phyloP scores from a whole-genome alignment of 2,888 invertebrate species.

The Lasioglossum calceatum region DNA sequence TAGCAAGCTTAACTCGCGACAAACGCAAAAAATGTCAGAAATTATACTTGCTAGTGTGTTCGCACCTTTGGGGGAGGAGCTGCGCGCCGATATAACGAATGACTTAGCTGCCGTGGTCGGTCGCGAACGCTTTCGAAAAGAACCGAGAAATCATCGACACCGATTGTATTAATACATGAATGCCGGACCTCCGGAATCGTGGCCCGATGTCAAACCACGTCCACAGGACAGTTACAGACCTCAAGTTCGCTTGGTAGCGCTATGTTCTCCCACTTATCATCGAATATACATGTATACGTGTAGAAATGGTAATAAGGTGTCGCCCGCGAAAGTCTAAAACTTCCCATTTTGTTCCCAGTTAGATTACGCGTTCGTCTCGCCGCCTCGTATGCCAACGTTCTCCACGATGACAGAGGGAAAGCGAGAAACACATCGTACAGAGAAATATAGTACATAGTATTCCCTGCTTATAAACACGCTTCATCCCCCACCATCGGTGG shows the following conservation, averaged over 20 bases:
- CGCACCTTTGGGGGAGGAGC: neutral
- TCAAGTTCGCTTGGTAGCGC: neutral
- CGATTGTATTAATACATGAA: neutral
- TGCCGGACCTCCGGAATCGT: neutral
- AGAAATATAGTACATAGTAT: slow-evolving; percentile 8
- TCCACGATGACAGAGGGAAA: neutral
- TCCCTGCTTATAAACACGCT: neutral
- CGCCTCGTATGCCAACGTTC: neutral
- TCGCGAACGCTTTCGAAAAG: neutral
- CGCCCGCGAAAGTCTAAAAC: slow-evolving; percentile 49
- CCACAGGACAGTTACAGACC: neutral
- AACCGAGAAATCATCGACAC: neutral
- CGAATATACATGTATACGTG: slow-evolving; percentile 51
- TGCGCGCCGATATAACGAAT: neutral
- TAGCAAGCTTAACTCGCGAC: neutral
- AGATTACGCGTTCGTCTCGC: slow-evolving; percentile 41
- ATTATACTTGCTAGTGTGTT: neutral
- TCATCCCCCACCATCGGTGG: neutral
- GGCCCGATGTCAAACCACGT: neutral
- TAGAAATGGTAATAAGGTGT: slow-evolving; percentile 40
- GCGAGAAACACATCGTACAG: neutral
- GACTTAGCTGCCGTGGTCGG: neutral
- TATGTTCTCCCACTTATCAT: slow-evolving; percentile 61
- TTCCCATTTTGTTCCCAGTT: slow-evolving; percentile 75
- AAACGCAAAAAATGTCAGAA: neutral